Evolutionary conservation across 2,113 vertebrate species (phyloP), one percentile per base, ranked within the genome.

Genomic region (Poecile atricapillus): DNA sequence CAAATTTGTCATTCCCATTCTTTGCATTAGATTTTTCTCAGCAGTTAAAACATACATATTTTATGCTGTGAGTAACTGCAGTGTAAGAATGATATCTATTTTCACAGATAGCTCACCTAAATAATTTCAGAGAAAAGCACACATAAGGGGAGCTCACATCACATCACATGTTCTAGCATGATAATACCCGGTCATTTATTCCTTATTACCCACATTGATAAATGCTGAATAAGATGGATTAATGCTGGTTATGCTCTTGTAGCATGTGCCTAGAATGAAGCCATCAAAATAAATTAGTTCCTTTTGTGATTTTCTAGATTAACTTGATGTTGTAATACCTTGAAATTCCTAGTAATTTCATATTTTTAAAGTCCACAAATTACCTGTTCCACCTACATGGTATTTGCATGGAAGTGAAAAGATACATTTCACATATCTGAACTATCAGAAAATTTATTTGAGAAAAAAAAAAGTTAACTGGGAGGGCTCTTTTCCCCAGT

Each of bases 1-100:
- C 15, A 91, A 71, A 80, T 37, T 59, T 0, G 0, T 15, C 4
- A 46, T 65, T 50, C 8, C 11, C 8, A 22, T 46, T 59, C 64
- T 55, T 55, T 50, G 31, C 5, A 15, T 50, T 50, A 7, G 2
- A 55, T 56, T 55, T 78, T 52, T 52, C 25, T 76, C n/a, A 35
- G 13, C 10, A 80, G 30, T 47, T 60, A 69, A 60, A 90, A 44
- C 13, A 37, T 13, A 31, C 0, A 17, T 17, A 16, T 27, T 52
- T 18, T n/a, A 27, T 14, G 5, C 7, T 24, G 6, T n/a, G 25
- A 87, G 33, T 35, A 65, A 41, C 17, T 43, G 47, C 18, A 53
- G 23, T 1, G 1, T 7, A 71, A 83, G 15, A 65, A 89, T 37
- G 37, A 39, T 39, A 39, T 83, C 5, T 10, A n/a, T 23, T 53